Evolutionary conservation across 2,113 vertebrate genomes (phyloP).

Genomic region (Polyodon spathula): DNA sequence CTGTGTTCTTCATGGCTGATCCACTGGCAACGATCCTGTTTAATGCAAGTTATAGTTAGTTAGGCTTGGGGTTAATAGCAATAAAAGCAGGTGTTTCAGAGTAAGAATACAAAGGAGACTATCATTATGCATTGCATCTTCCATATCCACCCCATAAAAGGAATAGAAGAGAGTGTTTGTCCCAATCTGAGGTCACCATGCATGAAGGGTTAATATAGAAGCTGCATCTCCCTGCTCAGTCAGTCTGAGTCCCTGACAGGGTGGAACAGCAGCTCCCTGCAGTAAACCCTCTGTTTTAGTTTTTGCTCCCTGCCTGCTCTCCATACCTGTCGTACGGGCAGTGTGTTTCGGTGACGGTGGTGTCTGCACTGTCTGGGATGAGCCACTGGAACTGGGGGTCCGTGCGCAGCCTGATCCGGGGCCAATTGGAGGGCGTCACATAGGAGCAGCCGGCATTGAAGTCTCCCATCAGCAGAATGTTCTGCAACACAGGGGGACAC

Average conservation of each 20-base stretch:
- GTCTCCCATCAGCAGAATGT: constrained; percentile 81
- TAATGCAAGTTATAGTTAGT: neutral
- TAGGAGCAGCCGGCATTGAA: constrained; percentile 80
- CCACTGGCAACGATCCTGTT: constrained; percentile 73
- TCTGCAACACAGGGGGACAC: constrained; percentile 42
- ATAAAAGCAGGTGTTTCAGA: no score
- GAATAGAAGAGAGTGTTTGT: no score
- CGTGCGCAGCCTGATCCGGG: constrained; percentile 63
- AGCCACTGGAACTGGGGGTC: constrained; percentile 78
- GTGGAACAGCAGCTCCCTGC: no score
- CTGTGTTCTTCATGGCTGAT: constrained; percentile 48
- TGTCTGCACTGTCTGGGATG: constrained; percentile 60
- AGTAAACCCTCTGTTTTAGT: no score
- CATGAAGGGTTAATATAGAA: no score
- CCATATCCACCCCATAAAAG: no score
- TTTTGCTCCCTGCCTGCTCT: neutral
- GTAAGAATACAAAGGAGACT: no score
- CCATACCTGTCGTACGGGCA: constrained; percentile 80
- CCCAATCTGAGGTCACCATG: no score
- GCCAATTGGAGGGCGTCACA: constrained; percentile 54
- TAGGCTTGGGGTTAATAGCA: neutral
- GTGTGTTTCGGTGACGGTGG: constrained; percentile 62
- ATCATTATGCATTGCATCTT: no score
- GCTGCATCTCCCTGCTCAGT: no score
- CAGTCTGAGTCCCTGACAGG: no score